phyloP scores from a whole-genome alignment of 2,113 vertebrate genomes.

The Leucopsar rothschildi region DNA sequence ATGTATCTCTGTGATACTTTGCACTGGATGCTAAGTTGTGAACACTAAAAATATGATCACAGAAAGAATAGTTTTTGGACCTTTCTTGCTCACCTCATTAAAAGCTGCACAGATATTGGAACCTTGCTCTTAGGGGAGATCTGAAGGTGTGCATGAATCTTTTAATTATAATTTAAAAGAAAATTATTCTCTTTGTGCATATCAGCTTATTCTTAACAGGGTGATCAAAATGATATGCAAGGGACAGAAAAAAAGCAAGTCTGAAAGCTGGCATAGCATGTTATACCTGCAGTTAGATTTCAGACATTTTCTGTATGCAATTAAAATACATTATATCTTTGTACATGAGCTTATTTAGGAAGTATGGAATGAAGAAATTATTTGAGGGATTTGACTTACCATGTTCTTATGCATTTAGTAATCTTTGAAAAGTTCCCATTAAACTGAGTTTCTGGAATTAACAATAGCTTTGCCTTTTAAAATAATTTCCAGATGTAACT shows the following conservation, averaged over 20 bases:
- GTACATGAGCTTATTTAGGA: constrained; percentile 3
- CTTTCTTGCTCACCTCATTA: constrained; percentile 8
- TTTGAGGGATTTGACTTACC: not conserved
- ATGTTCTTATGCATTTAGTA: not conserved
- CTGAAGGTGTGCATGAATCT: constrained; percentile 5
- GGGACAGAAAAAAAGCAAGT: not conserved
- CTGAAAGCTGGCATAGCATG: not conserved
- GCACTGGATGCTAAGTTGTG: not conserved
- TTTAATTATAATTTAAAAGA: constrained; percentile 57
- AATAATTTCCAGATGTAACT: not conserved
- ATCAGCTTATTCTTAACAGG: constrained; percentile 18
- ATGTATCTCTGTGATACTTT: not conserved
- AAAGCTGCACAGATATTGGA: constrained; percentile 8
- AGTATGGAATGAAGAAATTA: not conserved
- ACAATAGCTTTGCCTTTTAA: not conserved
- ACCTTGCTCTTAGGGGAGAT: constrained; percentile 4
- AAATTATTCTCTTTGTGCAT: not conserved
- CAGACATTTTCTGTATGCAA: not conserved
- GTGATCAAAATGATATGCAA: constrained; percentile 29
- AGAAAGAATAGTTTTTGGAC: not conserved
- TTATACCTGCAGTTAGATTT: constrained; percentile 16
- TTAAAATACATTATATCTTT: constrained; percentile 21
- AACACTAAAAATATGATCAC: not conserved
- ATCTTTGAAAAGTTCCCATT: not conserved
- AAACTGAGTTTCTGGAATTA: not conserved